phyloP scores from a whole-genome alignment of 1,140 invertebrate genomes.

The Bicyclus anynana region DNA sequence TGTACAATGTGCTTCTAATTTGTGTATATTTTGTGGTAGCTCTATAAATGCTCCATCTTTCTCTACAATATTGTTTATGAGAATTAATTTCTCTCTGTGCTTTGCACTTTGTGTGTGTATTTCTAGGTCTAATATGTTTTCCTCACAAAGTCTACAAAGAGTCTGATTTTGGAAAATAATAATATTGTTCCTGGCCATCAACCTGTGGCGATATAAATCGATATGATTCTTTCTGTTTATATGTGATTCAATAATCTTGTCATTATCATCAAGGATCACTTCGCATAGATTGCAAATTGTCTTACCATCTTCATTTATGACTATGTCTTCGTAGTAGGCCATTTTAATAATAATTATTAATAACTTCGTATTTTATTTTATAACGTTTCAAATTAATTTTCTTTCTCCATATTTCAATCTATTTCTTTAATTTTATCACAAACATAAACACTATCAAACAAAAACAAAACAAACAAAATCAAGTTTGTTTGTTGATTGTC shows the following conservation, averaged over 20 bases:
- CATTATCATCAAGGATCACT: conserved; percentile 16
- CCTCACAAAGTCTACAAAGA: conserved; percentile 31
- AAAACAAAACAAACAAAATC: too few relatives aligned
- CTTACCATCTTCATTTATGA: conserved; percentile 18
- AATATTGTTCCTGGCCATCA: conserved; percentile 36
- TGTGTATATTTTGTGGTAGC: conserved; percentile 23
- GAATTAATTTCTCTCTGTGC: conserved; percentile 18
- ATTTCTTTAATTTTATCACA: too few relatives aligned
- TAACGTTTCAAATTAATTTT: too few relatives aligned
- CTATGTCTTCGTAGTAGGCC: conserved; percentile 41
- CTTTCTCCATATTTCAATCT: too few relatives aligned
- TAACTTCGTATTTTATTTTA: too few relatives aligned
- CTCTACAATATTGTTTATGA: conserved; percentile 26
- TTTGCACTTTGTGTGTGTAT: conserved; percentile 22
- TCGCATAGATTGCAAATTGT: conserved; percentile 34
- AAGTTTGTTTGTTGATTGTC: too few relatives aligned
- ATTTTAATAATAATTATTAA: too few relatives aligned
- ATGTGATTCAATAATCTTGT: conserved; percentile 26
- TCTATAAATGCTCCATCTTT: conserved; percentile 37
- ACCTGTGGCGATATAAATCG: conserved; percentile 24
- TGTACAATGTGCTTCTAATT: conserved; percentile 24
- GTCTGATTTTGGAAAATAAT: conserved; percentile 8
- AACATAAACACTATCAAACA: too few relatives aligned
- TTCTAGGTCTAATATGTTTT: conserved; percentile 13
- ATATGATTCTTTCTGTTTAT: conserved; percentile 26